Evolutionary conservation across 2,888 invertebrate genomes (phyloP).

Genomic region (Theodoxus fluviatilis): DNA sequence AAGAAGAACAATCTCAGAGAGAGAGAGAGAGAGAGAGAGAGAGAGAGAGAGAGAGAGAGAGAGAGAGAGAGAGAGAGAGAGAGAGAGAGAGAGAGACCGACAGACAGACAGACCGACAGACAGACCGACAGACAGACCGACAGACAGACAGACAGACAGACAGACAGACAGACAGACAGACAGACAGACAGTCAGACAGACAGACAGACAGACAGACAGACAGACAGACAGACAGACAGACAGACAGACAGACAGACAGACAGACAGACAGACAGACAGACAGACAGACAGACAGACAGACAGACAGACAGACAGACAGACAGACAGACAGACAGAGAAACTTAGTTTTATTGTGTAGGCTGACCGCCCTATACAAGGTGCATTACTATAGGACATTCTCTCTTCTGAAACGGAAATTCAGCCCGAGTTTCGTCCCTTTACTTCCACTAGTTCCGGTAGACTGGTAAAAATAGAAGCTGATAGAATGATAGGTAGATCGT

Average conservation of each 20-base stretch:
- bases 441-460: background rate
- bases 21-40: too few relatives aligned
- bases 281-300: background rate
- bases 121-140: too few relatives aligned
- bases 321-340: constrained; percentile 2
- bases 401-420: background rate
- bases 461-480: background rate
- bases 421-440: background rate
- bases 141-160: background rate
- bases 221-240: background rate
- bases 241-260: background rate
- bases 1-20: too few relatives aligned
- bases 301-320: constrained; percentile 2
- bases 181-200: background rate
- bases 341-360: background rate
- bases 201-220: background rate
- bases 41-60: too few relatives aligned
- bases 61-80: too few relatives aligned
- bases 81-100: too few relatives aligned
- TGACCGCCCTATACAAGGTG: background rate
- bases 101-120: too few relatives aligned
- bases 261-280: background rate
- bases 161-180: background rate
- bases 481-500: background rate
- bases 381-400: background rate